Percentiles rank a stretch among this genome's conserved stretches.
Evolutionary conservation across 1,140 invertebrate species (phyloP).

Genomic region (Wasmannia auropunctata): DNA sequence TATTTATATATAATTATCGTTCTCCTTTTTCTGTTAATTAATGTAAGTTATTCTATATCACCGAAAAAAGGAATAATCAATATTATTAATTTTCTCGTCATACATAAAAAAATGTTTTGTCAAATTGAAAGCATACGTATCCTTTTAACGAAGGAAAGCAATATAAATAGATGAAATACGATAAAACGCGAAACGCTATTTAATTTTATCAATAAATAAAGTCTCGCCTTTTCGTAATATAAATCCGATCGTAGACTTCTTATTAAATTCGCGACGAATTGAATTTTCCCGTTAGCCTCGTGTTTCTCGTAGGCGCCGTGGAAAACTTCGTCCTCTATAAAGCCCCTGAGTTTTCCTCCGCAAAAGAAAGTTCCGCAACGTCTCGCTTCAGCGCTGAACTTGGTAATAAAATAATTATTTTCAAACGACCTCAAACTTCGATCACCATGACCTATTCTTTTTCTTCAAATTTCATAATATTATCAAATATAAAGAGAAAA

Average conservation of each 20-base stretch:
- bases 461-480: conserved; percentile 1
- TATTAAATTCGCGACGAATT: conserved; percentile 70
- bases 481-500: conserved; percentile 7
- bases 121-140: not conserved
- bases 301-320: conserved; percentile 46
- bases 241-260: conserved; percentile 65
- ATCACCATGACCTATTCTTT: conserved; percentile 51
- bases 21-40: not conserved
- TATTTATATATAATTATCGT: too few species aligned
- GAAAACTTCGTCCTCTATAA: conserved; percentile 50
- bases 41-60: not conserved
- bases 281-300: conserved; percentile 70
- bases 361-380: conserved; percentile 45
- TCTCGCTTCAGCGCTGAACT: conserved; percentile 51
- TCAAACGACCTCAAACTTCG: conserved; percentile 41
- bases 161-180: not conserved
- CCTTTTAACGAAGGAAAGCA: not conserved
- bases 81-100: not conserved
- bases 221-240: conserved; percentile 58
- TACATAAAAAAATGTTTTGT: not conserved
- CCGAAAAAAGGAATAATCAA: not conserved
- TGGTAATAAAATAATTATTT: conserved; percentile 70
- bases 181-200: conserved; percentile 56
- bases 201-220: conserved; percentile 75
- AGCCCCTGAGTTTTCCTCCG: conserved; percentile 47